Conservation (phyloP, 2,797 vertebrate species). For the Pampus argenteus region DNA sequence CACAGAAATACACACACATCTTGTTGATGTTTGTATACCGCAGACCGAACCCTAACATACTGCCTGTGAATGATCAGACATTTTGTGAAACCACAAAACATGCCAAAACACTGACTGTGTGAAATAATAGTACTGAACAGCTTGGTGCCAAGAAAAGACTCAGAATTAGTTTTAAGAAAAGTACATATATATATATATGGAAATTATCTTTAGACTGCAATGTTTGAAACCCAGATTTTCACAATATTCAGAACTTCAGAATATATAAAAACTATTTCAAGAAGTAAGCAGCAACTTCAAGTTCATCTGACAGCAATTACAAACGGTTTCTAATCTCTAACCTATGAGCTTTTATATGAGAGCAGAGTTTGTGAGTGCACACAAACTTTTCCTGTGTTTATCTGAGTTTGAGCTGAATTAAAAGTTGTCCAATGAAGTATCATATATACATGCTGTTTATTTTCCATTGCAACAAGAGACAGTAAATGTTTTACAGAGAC, state of each 20-base stretch:
- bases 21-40: slow-evolving; percentile 58
- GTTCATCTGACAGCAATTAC: background rate
- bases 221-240: background rate
- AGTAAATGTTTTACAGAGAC: slow-evolving; percentile 45
- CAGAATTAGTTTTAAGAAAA: slow-evolving; percentile 22
- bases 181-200: background rate
- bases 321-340: background rate
- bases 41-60: slow-evolving; percentile 55
- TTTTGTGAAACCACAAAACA: slow-evolving; percentile 56
- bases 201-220: background rate
- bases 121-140: slow-evolving; percentile 31
- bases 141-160: slow-evolving; percentile 20
- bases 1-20: slow-evolving; percentile 54
- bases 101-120: slow-evolving; percentile 38
- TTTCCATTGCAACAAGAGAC: slow-evolving; percentile 64
- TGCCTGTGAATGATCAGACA: slow-evolving; percentile 48
- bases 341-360: background rate
- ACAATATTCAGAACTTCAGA: background rate
- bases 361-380: background rate
- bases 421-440: slow-evolving; percentile 14
- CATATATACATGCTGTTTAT: slow-evolving; percentile 45
- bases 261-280: background rate
- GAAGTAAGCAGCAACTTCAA: background rate
- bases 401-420: slow-evolving; percentile 3
- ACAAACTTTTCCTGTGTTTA: slow-evolving; percentile 17